Base-by-base conservation (phyloP, 2,888 invertebrate genomes). In the Eupithecia centaureata region DNA sequence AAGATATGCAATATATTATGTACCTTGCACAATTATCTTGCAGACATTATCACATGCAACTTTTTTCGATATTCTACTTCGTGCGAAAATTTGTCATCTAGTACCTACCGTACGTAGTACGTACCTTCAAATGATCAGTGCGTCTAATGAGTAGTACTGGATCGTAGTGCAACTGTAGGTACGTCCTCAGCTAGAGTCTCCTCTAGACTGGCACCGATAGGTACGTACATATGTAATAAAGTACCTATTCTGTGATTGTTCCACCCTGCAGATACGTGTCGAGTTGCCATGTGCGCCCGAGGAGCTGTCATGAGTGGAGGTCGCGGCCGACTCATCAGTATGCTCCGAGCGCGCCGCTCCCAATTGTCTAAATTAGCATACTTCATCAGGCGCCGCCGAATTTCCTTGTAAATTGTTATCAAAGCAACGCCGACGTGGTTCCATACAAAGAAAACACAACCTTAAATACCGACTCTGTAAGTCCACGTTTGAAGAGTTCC, bases 351-450 rank as follows among this genome's bases (percentile, higher is more conserved):
- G 76, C 77, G 68, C 74, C 79, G 79, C 79, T 77, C 78, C 79
- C 90, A 90, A 89, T 90, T 90, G 88, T 79, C 82, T 76, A 78
- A 86, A 91, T 92, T 91, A 90, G 89, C 91, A 91, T 91, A 90
- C 84, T 85, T 83, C 82, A 83, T 77, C 76, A 84, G 84, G 85
- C 88, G 86, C 88, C 87, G 87, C 87, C 86, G 80, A 87, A 87
- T 85, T 86, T 85, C 82, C 84, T 86, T 84, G 85, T 86, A 83
- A 78, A 78, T 76, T 76, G 73, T 77, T 77, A 80, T 88, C 89
- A 90, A 90, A 91, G 82, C 71, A 73, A 75, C 71, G 77, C 90
- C 87, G 88, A 61, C 70, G 58, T 2, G 33, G 15, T 5, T 18
- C 8, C 77, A 68, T 35, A 0, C 78, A 70, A 71, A 33, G 73